Conservation (phyloP, 2,888 invertebrate genomes). For the Mesorhabditis spiculigera region DNA sequence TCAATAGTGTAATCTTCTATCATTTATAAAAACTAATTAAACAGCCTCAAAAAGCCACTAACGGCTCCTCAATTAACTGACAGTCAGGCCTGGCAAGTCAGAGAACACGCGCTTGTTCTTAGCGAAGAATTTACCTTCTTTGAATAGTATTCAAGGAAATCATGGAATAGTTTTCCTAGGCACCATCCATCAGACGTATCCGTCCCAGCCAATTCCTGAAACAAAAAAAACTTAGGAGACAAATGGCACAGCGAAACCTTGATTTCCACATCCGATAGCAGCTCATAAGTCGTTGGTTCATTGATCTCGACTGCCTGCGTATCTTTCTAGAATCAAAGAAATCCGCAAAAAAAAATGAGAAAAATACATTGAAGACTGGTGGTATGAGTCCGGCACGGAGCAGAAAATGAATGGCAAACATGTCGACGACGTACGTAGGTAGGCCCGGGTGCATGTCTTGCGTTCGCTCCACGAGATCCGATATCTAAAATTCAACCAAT, state of each 20-base stretch:
- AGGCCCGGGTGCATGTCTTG: background rate
- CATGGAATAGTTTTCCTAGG: conserved; percentile 2
- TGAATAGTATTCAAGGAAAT: conserved; percentile 3
- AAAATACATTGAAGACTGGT: background rate
- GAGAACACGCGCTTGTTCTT: too few species aligned
- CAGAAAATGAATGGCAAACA: background rate
- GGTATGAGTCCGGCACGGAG: background rate
- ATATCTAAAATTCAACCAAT: background rate
- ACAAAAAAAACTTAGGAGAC: background rate
- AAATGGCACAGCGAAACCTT: background rate
- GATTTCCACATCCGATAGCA: background rate
- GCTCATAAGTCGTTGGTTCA: background rate
- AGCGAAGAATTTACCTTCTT: background rate
- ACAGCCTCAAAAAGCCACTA: too few species aligned
- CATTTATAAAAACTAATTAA: too few species aligned
- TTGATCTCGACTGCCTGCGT: background rate
- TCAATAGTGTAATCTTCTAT: too few species aligned
- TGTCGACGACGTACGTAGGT: background rate
- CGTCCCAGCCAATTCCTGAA: background rate
- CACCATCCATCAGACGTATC: background rate
- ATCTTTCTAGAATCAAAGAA: background rate
- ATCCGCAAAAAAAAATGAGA: background rate
- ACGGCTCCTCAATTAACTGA: too few species aligned
- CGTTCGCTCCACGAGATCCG: background rate
- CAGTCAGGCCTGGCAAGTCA: too few species aligned